These are phyloP conservation scores for Hystrix cristata DNA, from an alignment of 2,113 vertebrate genomes.

Conservation along the genomic window DNA sequence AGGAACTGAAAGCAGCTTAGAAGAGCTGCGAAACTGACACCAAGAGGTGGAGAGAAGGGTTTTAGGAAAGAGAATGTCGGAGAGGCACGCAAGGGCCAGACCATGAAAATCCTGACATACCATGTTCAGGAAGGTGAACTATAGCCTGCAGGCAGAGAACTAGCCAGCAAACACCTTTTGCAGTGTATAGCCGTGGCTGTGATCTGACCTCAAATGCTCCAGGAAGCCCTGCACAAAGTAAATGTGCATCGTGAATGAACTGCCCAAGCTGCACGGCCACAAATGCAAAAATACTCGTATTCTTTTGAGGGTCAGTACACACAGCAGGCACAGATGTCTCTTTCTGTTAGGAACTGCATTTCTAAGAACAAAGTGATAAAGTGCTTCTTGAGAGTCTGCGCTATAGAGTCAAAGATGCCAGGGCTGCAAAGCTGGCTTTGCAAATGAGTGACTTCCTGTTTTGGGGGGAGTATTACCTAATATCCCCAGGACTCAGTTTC, in stretches of 20 bases:
- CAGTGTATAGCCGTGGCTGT: not conserved
- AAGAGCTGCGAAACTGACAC: not conserved
- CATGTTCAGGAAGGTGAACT: not conserved
- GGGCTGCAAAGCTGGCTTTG: not conserved
- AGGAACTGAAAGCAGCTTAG: not conserved
- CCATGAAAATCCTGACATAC: not conserved
- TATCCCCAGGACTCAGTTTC: not conserved
- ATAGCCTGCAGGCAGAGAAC: not conserved
- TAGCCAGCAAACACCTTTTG: not conserved
- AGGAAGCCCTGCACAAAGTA: not conserved
- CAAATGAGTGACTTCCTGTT: not conserved
- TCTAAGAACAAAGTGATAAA: not conserved
- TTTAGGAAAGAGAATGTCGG: not conserved
- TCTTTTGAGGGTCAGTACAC: not conserved
- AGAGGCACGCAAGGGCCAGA: not conserved
- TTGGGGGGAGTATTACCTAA: not conserved
- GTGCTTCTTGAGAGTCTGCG: not conserved
- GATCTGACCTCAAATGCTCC: not conserved
- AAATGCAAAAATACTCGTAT: not conserved
- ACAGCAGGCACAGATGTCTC: not conserved
- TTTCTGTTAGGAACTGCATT: not conserved
- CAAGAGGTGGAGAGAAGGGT: not conserved
- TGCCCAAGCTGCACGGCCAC: not conserved
- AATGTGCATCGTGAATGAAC: not conserved
- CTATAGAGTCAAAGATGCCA: not conserved